Evolutionary conservation across 2,888 invertebrate species (phyloP).

Genomic region (Drosophila birchii): DNA sequence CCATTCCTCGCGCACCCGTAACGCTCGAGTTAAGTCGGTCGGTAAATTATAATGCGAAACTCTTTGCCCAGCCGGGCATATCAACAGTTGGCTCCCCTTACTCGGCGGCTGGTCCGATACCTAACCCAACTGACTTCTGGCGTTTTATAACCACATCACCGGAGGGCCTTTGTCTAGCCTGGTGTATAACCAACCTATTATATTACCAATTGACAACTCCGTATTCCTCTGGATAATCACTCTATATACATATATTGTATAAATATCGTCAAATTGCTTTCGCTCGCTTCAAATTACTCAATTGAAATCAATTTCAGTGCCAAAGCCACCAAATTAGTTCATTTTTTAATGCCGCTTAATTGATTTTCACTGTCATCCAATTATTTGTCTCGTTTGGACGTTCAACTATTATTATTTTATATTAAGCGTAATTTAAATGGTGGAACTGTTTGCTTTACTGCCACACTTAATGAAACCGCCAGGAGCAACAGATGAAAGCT

Average conservation of each 20-base stretch:
- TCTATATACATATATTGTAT: conserved; percentile 5
- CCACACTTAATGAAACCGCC: conserved; percentile 29
- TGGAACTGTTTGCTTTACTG: conserved; percentile 20
- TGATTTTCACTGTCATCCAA: conserved; percentile 59
- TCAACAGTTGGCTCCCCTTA: conserved; percentile 72
- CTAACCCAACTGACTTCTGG: conserved; percentile 43
- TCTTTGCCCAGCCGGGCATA: conserved; percentile 77
- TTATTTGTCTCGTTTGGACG: conserved; percentile 10
- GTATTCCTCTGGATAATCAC: conserved; percentile 46
- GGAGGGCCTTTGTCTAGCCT: conserved; percentile 30
- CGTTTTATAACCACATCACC: conserved; percentile 60
- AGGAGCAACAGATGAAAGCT: conserved; percentile 25
- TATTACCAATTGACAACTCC: conserved; percentile 42
- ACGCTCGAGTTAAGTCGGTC: conserved; percentile 74
- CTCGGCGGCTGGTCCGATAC: conserved; percentile 13
- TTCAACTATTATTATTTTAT: conserved; percentile 1
- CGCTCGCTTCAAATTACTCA: conserved; percentile 53
- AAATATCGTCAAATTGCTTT: conserved; percentile 50
- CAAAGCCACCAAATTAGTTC: conserved; percentile 4
- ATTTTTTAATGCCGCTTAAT: conserved; percentile 21
- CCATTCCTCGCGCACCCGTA: conserved; percentile 36
- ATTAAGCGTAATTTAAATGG: conserved; percentile 4
- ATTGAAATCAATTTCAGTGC: conserved; percentile 58
- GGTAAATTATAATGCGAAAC: conserved; percentile 78
- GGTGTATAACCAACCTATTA: conserved; percentile 30